Evolutionary conservation across 2,113 vertebrate species (phyloP), one percentile per base, ranked within the genome.

Genomic region (Melospiza melodia): DNA sequence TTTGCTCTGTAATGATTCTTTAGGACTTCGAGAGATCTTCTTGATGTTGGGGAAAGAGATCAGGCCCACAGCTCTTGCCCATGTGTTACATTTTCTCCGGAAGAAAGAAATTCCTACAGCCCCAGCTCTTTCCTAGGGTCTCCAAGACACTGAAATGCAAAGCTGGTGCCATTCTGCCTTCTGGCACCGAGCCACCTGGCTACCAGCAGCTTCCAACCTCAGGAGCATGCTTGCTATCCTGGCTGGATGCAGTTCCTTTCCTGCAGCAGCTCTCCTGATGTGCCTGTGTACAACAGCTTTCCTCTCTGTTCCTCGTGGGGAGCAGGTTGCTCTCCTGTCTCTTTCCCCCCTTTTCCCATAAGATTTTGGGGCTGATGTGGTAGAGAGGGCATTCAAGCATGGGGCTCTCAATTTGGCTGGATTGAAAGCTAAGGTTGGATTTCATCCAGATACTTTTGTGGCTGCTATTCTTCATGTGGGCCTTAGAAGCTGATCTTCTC

Each of bases 141-240:
- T 84, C 59, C 48, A 52, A 72, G 76, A 78, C 48, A 37, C 44
- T 6, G 44, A 84, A 90, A 77, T 5, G n/a, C 76, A 76, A 76
- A 84, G 62, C 66, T 83, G 0, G 0, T 93, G 79, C 87, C 91
- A 83, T 89, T 93, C 66, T 91, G 58, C 41, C 66, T 84, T 84
- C 71, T 95, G 93, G 84, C 93, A 71, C 33, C 20, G 51, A 73
- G 83, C 85, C 94, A 94, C 51, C 14, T 28, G 72, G 59, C 83
- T 92, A 81, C 89, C 86, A 84, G 51, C 57, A 51, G 79, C 84
- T 88, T 93, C 67, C 89, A 88, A 61, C 74, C 84, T 93, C 55
- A 0, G 0, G 41, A 58, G 49, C 71, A 30, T 1, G 18, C 48
- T 69, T 79, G 31, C 74, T 87, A 2, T 63, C 66, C 84, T 49